Conservation (phyloP, 1,140 invertebrate genomes). For the Drosophila auraria region DNA sequence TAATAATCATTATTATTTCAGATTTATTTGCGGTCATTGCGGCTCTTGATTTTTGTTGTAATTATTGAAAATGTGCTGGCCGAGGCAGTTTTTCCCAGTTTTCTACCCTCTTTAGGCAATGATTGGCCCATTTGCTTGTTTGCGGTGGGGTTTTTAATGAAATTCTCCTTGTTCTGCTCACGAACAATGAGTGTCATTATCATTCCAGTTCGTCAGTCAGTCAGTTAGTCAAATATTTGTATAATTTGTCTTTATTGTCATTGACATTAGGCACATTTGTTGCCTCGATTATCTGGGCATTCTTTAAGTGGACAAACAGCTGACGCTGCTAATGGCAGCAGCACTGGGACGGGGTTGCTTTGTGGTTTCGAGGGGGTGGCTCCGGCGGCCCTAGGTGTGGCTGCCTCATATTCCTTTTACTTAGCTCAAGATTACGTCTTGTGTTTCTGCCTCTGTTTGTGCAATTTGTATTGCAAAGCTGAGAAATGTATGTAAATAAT, state of each 20-base stretch:
- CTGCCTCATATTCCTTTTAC: constrained; percentile 29
- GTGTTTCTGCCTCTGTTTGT: constrained; percentile 12
- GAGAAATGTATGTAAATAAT: constrained; percentile 53
- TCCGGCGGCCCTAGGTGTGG: constrained; percentile 3
- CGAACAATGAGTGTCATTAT: constrained; percentile 61
- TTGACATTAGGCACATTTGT: constrained; percentile 76
- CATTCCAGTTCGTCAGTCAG: constrained; percentile 48
- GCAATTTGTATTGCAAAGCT: constrained; percentile 47
- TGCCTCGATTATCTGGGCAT: constrained; percentile 75
- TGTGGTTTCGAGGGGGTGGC: neutral
- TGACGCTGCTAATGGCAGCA: constrained; percentile 65
- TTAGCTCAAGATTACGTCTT: constrained; percentile 22
- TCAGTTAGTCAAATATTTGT: constrained; percentile 71
- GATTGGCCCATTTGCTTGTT: constrained; percentile 28
- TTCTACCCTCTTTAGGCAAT: constrained; percentile 25
- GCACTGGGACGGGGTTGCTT: neutral
- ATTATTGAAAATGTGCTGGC: constrained; percentile 49
- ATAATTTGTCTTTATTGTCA: constrained; percentile 79
- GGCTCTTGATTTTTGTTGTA: constrained; percentile 40
- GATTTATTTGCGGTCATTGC: constrained; percentile 52
- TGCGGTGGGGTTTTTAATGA: constrained; percentile 38
- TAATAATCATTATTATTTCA: constrained; percentile 56
- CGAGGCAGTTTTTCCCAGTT: constrained; percentile 24
- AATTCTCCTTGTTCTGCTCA: constrained; percentile 49
- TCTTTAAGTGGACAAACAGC: constrained; percentile 78